Evolutionary conservation across 2,113 vertebrate species (phyloP).

Genomic region (Engystomops pustulosus): DNA sequence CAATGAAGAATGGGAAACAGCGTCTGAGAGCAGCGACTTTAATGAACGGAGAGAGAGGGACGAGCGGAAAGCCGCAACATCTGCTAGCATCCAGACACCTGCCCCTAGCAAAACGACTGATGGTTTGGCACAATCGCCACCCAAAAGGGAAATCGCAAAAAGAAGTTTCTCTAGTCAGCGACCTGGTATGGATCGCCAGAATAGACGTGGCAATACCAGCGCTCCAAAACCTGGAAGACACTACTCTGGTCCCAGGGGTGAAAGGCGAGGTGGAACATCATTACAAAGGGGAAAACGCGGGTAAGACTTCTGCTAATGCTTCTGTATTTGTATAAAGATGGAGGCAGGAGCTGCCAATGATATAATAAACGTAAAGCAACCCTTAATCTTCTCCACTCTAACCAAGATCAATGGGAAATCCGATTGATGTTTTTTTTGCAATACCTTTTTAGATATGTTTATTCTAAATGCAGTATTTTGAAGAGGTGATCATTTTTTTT

Average conservation of each 20-base stretch:
- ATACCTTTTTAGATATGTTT: too few species aligned
- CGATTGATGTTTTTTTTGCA: neutral
- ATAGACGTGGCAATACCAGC: constrained; percentile 87
- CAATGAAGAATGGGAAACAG: constrained; percentile 98
- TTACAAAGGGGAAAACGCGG: constrained; percentile 88
- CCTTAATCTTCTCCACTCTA: too few species aligned
- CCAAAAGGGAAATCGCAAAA: constrained; percentile 87
- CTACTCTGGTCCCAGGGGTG: constrained; percentile 88
- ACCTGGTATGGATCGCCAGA: constrained; percentile 89
- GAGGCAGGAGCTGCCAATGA: too few species aligned
- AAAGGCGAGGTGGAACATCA: constrained; percentile 85
- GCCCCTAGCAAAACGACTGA: constrained; percentile 69
- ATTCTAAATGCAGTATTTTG: too few species aligned
- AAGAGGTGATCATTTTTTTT: too few species aligned
- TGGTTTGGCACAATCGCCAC: constrained; percentile 56
- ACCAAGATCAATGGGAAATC: too few species aligned
- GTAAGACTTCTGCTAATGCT: constrained; percentile 71
- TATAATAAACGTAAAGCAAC: too few species aligned
- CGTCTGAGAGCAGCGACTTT: constrained; percentile 98
- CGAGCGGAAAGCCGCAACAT: constrained; percentile 84
- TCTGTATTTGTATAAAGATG: neutral
- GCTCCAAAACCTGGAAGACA: constrained; percentile 86
- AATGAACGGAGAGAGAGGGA: constrained; percentile 95
- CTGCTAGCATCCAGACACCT: constrained; percentile 73
- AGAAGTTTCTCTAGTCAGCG: constrained; percentile 97